These are phyloP conservation scores for Willowsia nigromaculata DNA, from an alignment of 2,888 invertebrate genomes.

Conservation along the genomic window DNA sequence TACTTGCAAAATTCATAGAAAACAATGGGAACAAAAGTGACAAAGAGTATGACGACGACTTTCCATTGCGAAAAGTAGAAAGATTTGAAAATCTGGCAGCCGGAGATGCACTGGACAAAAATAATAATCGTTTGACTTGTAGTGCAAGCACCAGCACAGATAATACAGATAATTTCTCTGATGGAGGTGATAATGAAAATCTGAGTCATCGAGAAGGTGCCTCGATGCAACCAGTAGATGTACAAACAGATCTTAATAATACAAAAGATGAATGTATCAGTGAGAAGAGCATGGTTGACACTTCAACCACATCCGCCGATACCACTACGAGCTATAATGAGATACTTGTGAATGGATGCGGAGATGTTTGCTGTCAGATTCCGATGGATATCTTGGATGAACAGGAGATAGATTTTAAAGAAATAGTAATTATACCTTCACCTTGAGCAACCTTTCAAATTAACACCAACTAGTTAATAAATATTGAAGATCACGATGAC, in stretches of 20 bases:
- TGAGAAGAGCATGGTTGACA: not conserved
- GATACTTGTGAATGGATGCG: slow-evolving; percentile 6
- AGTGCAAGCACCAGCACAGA: not conserved
- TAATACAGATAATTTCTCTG: not conserved
- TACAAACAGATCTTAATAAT: too few relatives aligned
- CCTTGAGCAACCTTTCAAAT: slow-evolving; percentile 39
- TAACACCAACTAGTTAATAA: slow-evolving; percentile 29
- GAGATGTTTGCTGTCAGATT: not conserved
- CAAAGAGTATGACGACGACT: not conserved
- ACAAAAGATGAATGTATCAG: too few relatives aligned
- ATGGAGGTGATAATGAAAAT: not conserved
- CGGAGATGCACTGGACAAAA: not conserved
- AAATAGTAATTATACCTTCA: not conserved
- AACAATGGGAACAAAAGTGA: not conserved
- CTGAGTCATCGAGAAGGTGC: not conserved
- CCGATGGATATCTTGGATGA: not conserved
- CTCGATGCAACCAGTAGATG: not conserved
- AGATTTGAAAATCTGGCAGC: not conserved
- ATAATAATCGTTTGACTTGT: not conserved
- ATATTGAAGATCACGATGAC: not conserved
- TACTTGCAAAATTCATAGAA: slow-evolving; percentile 12
- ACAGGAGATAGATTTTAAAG: not conserved
- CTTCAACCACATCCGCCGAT: not conserved
- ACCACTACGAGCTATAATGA: not conserved
- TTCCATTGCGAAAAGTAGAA: not conserved